These are phyloP conservation scores for Amyelois transitella DNA, from an alignment of 1,140 invertebrate genomes.

Conservation along the genomic window DNA sequence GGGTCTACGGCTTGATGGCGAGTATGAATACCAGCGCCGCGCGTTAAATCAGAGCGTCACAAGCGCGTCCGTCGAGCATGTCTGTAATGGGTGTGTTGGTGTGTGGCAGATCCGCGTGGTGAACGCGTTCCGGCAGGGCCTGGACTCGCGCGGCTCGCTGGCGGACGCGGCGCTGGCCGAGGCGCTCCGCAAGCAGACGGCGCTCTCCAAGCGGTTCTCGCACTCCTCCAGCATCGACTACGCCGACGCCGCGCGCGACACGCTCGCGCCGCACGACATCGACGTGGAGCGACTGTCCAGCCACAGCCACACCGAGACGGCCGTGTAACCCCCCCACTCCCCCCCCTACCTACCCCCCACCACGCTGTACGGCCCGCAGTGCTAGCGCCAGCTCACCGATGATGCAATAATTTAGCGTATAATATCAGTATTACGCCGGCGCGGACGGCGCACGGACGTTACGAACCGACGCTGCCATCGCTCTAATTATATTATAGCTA, in stretches of 20 bases:
- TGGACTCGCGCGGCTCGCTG: conserved; percentile 95
- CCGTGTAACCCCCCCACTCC: conserved; percentile 80
- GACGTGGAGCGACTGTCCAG: conserved; percentile 92
- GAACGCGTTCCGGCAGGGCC: conserved; percentile 98
- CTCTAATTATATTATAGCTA: conserved; percentile 37
- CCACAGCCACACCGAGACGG: conserved; percentile 94
- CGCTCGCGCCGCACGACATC: conserved; percentile 90
- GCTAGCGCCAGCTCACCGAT: conserved; percentile 16
- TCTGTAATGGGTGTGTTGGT: conserved; percentile 11
- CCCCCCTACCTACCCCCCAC: conserved; percentile 6
- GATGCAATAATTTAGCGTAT: conserved; percentile 31
- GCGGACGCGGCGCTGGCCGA: conserved; percentile 91
- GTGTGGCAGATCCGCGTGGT: conserved; percentile 92
- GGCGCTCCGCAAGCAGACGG: conserved; percentile 92
- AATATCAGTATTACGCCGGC: conserved; percentile 30
- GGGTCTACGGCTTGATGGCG: background rate
- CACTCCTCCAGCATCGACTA: conserved; percentile 93
- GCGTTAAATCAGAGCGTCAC: conserved; percentile 9
- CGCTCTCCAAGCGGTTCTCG: conserved; percentile 90
- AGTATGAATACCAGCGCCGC: background rate
- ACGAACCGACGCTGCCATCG: conserved; percentile 39
- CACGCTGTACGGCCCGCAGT: conserved; percentile 18
- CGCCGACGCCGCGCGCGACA: conserved; percentile 90
- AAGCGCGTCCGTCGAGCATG: conserved; percentile 1
- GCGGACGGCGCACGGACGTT: conserved; percentile 30